Evolutionary conservation across 2,797 vertebrate genomes (phyloP), one percentile per base, ranked within the genome.

Genomic region (Bradypodion ventrale): DNA sequence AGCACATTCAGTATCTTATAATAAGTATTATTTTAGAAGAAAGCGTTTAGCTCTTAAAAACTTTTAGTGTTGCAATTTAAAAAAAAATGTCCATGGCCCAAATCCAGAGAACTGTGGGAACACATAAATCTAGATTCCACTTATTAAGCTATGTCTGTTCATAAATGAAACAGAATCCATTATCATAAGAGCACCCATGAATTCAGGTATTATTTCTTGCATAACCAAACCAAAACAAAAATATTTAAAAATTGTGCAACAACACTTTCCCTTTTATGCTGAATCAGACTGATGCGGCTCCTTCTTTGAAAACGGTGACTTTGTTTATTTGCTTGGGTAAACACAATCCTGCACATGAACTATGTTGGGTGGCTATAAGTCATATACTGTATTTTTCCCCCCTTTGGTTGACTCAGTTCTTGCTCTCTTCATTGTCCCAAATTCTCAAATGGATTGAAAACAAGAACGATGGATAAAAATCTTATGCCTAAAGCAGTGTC

Each of bases 371-470:
- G 7, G 49, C 7, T 21, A 15, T 68, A 15, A 35, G 49, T 6
- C 32, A 37, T 68, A 1, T 42, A n/a, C n/a, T n/a, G n/a, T n/a
- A 59, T 59, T 73, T 25, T 76, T 15, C 56, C 19, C 69, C 49
- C n/a, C 37, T 77, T 78, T 10, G 2, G 7, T 77, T 52, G 46
- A 16, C 42, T 44, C 40, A 32, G 49, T 29, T 75, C 35, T 56
- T 59, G 37, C 62, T 10, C n/a, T 79, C 15, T 79, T 65, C 16
- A 5, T 32, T 46, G 77, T 19, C 4, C 27, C 29, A 40, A 23
- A 59, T 72, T 78, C n/a, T 62, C 40, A 59, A 83, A 5, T 29
- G 27, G 44, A 56, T 52, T 83, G 9, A 80, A 83, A 77, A 83
- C 23, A 35, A 52, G 23, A 70, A 70, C 40, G 29, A 13, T 42